These are phyloP conservation scores for Pantala flavescens DNA, from an alignment of 1,140 invertebrate species.

Conservation along the genomic window DNA sequence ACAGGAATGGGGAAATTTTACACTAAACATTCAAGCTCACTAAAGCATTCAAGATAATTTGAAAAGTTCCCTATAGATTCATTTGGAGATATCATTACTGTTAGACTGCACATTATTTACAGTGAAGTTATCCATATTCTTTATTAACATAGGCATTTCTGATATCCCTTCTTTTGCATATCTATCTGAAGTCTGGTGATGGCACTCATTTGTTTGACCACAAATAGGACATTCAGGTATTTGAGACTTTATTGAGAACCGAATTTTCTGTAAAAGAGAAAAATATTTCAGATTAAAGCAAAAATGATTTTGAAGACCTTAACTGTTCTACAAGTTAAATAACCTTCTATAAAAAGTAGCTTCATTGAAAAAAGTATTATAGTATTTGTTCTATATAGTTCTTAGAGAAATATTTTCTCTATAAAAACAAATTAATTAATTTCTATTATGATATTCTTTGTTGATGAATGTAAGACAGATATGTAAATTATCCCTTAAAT, in stretches of 20 bases:
- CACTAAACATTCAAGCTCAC: not conserved
- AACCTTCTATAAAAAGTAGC: constrained; percentile 16
- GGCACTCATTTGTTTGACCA: constrained; percentile 30
- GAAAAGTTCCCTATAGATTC: not conserved
- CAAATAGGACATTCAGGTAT: constrained; percentile 48
- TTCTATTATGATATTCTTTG: too few species aligned
- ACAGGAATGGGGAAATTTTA: not conserved
- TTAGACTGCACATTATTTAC: not conserved
- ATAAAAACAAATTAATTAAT: too few species aligned
- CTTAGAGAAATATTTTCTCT: too few species aligned
- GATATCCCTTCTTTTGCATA: not conserved
- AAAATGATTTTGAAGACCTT: not conserved
- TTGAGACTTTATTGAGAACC: constrained; percentile 42
- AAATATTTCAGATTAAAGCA: constrained; percentile 11
- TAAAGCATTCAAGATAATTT: not conserved
- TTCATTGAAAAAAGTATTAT: too few species aligned
- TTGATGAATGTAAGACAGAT: too few species aligned
- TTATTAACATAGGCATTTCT: not conserved
- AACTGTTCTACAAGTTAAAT: not conserved
- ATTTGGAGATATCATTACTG: not conserved
- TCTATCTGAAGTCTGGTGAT: not conserved
- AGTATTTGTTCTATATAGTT: too few species aligned
- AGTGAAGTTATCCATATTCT: not conserved
- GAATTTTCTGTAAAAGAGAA: constrained; percentile 39
- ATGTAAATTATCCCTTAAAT: too few species aligned